Conservation (phyloP, 2,797 vertebrate genomes). For the Urosaurus nigricauda region DNA sequence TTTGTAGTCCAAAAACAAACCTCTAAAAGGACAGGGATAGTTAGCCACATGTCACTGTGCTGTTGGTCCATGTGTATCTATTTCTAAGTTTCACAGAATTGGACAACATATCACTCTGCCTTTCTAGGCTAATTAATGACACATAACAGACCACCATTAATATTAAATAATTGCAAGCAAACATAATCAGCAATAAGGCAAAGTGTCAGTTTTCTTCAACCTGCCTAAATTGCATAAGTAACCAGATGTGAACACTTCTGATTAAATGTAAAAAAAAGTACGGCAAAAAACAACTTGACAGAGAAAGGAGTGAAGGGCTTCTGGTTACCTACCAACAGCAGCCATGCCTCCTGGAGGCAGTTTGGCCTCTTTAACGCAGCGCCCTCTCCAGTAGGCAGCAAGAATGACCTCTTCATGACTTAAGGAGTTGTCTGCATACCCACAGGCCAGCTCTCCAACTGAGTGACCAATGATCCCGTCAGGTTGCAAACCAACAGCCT, state of each 20-base stretch:
- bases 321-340: constrained; percentile 88
- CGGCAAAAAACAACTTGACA: neutral
- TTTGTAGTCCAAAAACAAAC: too few species aligned
- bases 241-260: neutral
- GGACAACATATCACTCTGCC: neutral
- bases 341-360: constrained; percentile 95
- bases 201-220: neutral
- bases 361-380: constrained; percentile 91
- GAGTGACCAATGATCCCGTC: constrained; percentile 97
- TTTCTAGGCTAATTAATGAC: neutral
- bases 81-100: neutral
- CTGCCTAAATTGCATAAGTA: neutral
- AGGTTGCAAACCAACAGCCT: constrained; percentile 86
- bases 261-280: neutral
- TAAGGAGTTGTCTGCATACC: constrained; percentile 92
- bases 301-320: neutral
- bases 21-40: neutral
- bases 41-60: neutral
- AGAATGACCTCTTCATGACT: constrained; percentile 89
- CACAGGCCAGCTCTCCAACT: constrained; percentile 94
- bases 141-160: too few species aligned
- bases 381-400: constrained; percentile 94
- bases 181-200: neutral
- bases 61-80: neutral
- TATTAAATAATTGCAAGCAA: neutral